A percentile compares a stretch with the other conserved stretches of the same genome.
Conservation (phyloP, 2,888 invertebrate species). For the Diploptera punctata region DNA sequence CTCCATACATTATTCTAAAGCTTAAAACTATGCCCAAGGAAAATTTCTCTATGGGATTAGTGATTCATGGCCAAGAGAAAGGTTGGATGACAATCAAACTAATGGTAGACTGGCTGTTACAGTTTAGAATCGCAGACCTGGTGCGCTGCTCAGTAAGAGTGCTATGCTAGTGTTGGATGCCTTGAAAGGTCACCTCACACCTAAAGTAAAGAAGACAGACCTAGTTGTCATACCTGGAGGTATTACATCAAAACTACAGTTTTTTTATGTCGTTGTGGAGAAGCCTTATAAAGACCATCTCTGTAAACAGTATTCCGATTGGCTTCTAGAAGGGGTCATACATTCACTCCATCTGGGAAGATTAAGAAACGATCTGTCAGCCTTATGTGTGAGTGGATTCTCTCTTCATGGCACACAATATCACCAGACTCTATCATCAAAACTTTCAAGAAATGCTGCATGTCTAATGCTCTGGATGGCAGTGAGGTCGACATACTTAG, state of each 20-base stretch:
- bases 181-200: slow-evolving; percentile 33
- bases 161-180: slow-evolving; percentile 37
- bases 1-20: slow-evolving; percentile 6
- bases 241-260: slow-evolving; percentile 34
- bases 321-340: slow-evolving; percentile 13
- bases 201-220: slow-evolving; percentile 32
- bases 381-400: slow-evolving; percentile 11
- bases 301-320: slow-evolving; percentile 19
- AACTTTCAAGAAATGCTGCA: slow-evolving; percentile 32
- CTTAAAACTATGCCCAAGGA: slow-evolving; percentile 39
- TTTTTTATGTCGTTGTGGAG: slow-evolving; percentile 35
- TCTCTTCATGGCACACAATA: slow-evolving; percentile 26
- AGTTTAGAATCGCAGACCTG: slow-evolving; percentile 23
- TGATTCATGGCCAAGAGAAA: slow-evolving; percentile 38
- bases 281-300: slow-evolving; percentile 37
- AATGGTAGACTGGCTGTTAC: slow-evolving; percentile 39
- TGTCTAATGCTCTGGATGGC: slow-evolving; percentile 30
- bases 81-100: slow-evolving; percentile 40
- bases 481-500: slow-evolving; percentile 30
- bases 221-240: slow-evolving; percentile 39
- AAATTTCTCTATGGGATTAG: slow-evolving; percentile 29
- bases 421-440: slow-evolving; percentile 4
- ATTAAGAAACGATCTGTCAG: slow-evolving; percentile 30
- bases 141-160: slow-evolving; percentile 27
- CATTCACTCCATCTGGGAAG: slow-evolving; percentile 19